Conservation (phyloP, 2,113 vertebrate genomes). For the Pluvianellus socialis region DNA sequence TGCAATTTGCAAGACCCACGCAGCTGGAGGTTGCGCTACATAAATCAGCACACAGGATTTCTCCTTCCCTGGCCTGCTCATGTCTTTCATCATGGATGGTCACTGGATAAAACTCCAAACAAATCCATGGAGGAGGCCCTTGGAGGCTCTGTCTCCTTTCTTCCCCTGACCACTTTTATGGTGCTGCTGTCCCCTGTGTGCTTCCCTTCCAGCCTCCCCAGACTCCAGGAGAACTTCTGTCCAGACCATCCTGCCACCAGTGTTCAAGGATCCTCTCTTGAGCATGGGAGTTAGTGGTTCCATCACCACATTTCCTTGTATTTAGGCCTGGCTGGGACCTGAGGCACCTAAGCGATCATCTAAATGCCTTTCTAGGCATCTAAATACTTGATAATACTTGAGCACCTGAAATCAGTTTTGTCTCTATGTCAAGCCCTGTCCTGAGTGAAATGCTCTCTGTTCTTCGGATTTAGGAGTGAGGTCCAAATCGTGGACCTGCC, state of each 20-base stretch:
- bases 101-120: not conserved
- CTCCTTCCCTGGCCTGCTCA: not conserved
- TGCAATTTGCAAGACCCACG: not conserved
- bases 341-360: not conserved
- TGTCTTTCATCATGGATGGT: not conserved
- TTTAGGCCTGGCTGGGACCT: not conserved
- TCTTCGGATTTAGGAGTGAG: not conserved
- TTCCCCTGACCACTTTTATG: fast-evolving
- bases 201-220: not conserved
- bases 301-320: not conserved
- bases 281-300: fast-evolving
- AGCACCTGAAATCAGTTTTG: not conserved
- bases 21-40: not conserved
- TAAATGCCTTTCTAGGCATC: not conserved
- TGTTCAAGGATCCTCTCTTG: not conserved
- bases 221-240: not conserved
- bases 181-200: fast-evolving
- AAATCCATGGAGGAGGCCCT: not conserved
- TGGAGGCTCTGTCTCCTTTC: not conserved
- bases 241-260: fast-evolving
- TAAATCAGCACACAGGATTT: not conserved
- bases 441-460: not conserved
- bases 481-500: not conserved
- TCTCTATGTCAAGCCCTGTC: not conserved
- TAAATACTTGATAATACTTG: not conserved